Percentiles rank a stretch among this genome's conserved stretches.
Conservation (phyloP, 2,797 vertebrate species). For the Cyprinodon diabolis region DNA sequence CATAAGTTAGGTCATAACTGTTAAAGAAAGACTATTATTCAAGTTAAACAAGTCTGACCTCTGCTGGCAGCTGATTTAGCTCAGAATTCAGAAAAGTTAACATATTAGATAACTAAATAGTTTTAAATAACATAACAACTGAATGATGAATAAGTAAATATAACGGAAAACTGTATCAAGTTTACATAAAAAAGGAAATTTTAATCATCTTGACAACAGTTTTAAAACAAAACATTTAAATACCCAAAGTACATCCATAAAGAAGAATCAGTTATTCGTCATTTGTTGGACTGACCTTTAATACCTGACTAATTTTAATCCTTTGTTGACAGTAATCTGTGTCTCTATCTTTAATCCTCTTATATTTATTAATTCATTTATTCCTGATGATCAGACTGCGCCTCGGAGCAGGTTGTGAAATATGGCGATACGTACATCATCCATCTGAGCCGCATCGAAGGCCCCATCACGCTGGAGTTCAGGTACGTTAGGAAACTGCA, state of each 20-base stretch:
- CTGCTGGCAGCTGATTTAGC: not conserved
- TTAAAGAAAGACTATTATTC: not conserved
- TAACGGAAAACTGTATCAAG: not conserved
- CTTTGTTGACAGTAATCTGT: not conserved
- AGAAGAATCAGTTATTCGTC: not conserved
- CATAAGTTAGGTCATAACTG: not conserved
- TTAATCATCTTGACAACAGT: too few species aligned
- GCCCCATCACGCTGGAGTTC: constrained; percentile 79
- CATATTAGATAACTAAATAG: not conserved
- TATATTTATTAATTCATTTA: not conserved
- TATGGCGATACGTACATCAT: constrained; percentile 78
- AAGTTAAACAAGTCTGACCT: constrained; percentile 1
- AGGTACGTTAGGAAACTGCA: constrained; percentile 40
- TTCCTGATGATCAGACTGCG: constrained; percentile 68
- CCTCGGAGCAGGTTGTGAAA: constrained; percentile 76
- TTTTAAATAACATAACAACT: not conserved
- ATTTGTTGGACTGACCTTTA: not conserved
- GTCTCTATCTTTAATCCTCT: constrained; percentile 2
- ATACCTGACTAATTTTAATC: not conserved
- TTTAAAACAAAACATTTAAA: too few species aligned
- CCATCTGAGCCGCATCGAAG: constrained; percentile 60
- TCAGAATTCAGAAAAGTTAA: not conserved
- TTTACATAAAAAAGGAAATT: not conserved
- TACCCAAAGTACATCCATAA: too few species aligned
- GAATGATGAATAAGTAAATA: not conserved